A percentile compares a stretch with the other conserved stretches of the same genome.
phyloP scores from a whole-genome alignment of 2,797 vertebrate species.

The Neomorphus geoffroyi region DNA sequence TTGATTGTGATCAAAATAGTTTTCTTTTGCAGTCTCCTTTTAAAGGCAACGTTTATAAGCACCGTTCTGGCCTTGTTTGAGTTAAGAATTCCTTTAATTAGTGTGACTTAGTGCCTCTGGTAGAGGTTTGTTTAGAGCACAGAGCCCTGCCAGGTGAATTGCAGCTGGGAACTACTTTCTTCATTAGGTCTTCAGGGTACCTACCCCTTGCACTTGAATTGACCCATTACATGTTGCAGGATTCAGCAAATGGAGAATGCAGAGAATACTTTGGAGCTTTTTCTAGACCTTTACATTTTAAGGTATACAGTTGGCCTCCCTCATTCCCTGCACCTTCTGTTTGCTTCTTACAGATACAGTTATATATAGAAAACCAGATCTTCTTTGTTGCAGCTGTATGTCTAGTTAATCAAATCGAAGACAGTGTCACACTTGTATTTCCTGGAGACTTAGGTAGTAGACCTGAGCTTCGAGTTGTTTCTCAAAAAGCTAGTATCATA shows the following conservation, averaged over 20 bases:
- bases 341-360: not conserved
- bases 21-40: not conserved
- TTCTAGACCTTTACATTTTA: not conserved
- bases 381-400: not conserved
- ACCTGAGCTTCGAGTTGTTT: not conserved
- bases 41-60: not conserved
- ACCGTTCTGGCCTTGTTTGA: not conserved
- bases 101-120: not conserved
- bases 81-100: not conserved
- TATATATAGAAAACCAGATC: not conserved
- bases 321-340: not conserved
- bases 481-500: not conserved
- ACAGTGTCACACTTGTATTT: not conserved
- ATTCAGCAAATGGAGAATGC: not conserved
- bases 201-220: not conserved
- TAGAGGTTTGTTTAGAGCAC: not conserved
- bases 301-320: not conserved
- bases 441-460: not conserved
- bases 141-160: not conserved
- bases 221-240: not conserved
- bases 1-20: not conserved
- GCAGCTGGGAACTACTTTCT: not conserved
- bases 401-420: not conserved
- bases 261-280: not conserved
- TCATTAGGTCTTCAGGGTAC: not conserved